phyloP scores from a whole-genome alignment of 2,797 vertebrate genomes.

The Antrozous pallidus region DNA sequence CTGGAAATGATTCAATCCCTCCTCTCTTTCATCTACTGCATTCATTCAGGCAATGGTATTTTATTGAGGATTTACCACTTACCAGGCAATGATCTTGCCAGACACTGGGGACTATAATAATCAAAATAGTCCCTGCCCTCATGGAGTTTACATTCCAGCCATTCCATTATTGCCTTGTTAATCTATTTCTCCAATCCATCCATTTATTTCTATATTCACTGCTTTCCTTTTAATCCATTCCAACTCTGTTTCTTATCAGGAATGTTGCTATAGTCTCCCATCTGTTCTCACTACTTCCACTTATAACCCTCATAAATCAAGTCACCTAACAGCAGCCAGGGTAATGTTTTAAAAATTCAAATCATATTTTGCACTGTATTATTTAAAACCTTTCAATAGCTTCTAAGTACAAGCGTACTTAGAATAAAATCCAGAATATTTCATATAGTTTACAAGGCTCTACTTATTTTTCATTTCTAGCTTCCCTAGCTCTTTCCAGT shows the following conservation, averaged over 20 bases:
- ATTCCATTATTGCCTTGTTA: background rate
- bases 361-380: background rate
- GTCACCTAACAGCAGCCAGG: background rate
- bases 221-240: background rate
- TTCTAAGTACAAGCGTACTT: slow-evolving; percentile 1
- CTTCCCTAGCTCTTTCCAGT: background rate
- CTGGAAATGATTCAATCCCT: background rate
- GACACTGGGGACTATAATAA: background rate
- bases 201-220: slow-evolving; percentile 7
- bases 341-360: slow-evolving; percentile 35
- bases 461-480: slow-evolving; percentile 5
- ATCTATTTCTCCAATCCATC: background rate
- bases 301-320: slow-evolving; percentile 14
- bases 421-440: background rate
- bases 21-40: background rate
- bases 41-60: slow-evolving; percentile 18
- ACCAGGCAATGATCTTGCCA: background rate
- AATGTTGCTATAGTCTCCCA: background rate
- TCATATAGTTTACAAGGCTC: background rate
- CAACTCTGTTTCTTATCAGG: background rate
- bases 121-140: slow-evolving; percentile 2
- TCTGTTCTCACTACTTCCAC: background rate
- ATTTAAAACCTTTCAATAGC: slow-evolving; percentile 8
- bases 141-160: background rate
- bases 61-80: slow-evolving; percentile 3